Base-by-base conservation (phyloP, 2,888 invertebrate genomes). In the Drosophila rellima region DNA sequence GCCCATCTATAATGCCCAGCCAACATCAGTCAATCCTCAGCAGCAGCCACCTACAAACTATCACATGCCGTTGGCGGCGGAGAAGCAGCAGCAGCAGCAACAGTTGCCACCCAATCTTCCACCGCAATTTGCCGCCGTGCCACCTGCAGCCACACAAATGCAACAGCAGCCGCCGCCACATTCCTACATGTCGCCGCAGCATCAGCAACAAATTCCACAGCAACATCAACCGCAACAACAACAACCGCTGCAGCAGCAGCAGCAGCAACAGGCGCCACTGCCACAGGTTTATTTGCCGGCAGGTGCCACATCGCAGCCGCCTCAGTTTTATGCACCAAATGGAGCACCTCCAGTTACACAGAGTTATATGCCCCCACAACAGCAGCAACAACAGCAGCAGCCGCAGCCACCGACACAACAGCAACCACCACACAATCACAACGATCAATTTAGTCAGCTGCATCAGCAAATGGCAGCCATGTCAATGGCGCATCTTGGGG, bases 381-480 rank as follows among this genome's bases (percentile, higher is more conserved):
- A 72, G 3, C 84, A 70, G 8, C 68, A 54, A 26, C 68, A 70
- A 26, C 70, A 20, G 13, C 61, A 52, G 11, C 66, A 42, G 18
- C 76, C 47, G 33, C 54, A 20, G 42, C 62, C 54, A 39, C 48
- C 15, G 37, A 64, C 64, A 13, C 81, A 71, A 11, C 74, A 76
- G 8, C 82, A 52, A 35, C 72, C 54, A 60, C 47, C 68, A 60
- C 66, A 64, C 44, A 70, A 70, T 51, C 75, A 73, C 54, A 75
- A 76, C 57, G 82, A 90, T 70, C 84, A 90, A 67, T 88, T 82
- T 51, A 88, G 69, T 62, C 90, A 90, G 73, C 70, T 91, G 61
- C 91, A 90, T 64, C 90, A 90, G 39, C 91, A 91, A 80, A 90
- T 91, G 90, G 82, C 90, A 13, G 85, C 83, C 50, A 90, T 90